Base-by-base conservation (phyloP, 2,888 invertebrate genomes). In the Nebria brevicollis region DNA sequence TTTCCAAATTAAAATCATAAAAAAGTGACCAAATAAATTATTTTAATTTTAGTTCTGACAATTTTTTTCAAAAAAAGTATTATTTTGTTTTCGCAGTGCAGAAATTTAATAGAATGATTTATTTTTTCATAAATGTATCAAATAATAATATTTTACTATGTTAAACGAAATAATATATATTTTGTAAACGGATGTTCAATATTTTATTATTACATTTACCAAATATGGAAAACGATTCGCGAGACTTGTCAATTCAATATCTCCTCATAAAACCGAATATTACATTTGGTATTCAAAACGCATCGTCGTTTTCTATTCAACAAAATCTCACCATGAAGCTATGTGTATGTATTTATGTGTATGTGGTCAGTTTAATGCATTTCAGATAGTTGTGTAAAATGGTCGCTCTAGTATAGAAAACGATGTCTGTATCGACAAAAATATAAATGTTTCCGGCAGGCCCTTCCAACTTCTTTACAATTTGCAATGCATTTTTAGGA, bases 221-320 rank as follows among this genome's bases (percentile, higher is more conserved):
- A 79, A 78, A 66, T 74, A 73, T 66, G 42, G 73, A 74, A 78
- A 78, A 74, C 66, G 74, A 74, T 78, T 74, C 66, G 10, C 80
- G 70, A 72, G 68, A 80, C 75, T 75, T 80, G 75, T 80, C 80
- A 80, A 54, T 54, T 13, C 74, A 80, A 80, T 80, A 80, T 80
- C 80, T 80, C 80, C 80, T 80, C 75, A 80, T 80, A 75, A 80
- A 80, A 75, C 64, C 75, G 80, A 74, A 80, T 80, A 80, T 80
- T 80, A 80, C 80, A 75, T 80, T 80, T 80, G 80, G 80, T 80
- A 80, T 80, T 80, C 80, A 80, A 68, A 75, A 75, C 80, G 74
- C 34, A 43, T 42, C 54, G 26, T 10, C 72, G 34, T 54, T 54
- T 54, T 54, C 13, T 6, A 68, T 42, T 34, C 74, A 75, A 80